phyloP scores from a whole-genome alignment of 2,113 vertebrate species.

The Callorhinus ursinus region DNA sequence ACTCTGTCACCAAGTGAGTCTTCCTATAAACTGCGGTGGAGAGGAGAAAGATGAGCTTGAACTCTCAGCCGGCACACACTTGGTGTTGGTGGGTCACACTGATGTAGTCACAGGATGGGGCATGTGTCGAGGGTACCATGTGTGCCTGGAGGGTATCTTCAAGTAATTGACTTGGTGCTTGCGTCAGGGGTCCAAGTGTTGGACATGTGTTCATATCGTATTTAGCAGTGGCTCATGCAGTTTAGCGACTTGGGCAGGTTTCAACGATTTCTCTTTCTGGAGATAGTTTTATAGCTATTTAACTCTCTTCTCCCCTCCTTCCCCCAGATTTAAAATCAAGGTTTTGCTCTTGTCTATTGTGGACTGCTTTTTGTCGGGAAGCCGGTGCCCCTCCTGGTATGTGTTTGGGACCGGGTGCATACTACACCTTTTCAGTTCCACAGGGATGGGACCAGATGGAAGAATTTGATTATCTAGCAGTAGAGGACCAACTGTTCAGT shows the following conservation, averaged over 20 bases:
- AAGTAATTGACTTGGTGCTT: slow-evolving; percentile 76
- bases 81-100: not conserved
- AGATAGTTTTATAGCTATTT: slow-evolving; percentile 84
- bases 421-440: slow-evolving; percentile 98
- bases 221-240: slow-evolving; percentile 66
- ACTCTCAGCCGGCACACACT: not conserved
- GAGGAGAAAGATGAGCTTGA: not conserved
- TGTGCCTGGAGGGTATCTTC: slow-evolving; percentile 64
- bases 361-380: slow-evolving; percentile 95
- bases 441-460: slow-evolving; percentile 99
- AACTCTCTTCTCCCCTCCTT: slow-evolving; percentile 77
- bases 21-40: not conserved
- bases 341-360: slow-evolving; percentile 86
- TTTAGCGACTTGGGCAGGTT: slow-evolving; percentile 74
- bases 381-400: slow-evolving; percentile 96
- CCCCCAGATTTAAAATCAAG: slow-evolving; percentile 85
- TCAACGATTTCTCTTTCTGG: slow-evolving; percentile 75
- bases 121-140: not conserved
- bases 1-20: too few species aligned
- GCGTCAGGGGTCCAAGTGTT: not conserved
- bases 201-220: not conserved
- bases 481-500: slow-evolving; percentile 99
- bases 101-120: not conserved
- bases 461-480: slow-evolving; percentile 99
- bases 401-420: slow-evolving; percentile 96